Base-by-base conservation (phyloP, 2,888 invertebrate species). In the Anticlea derivata region DNA sequence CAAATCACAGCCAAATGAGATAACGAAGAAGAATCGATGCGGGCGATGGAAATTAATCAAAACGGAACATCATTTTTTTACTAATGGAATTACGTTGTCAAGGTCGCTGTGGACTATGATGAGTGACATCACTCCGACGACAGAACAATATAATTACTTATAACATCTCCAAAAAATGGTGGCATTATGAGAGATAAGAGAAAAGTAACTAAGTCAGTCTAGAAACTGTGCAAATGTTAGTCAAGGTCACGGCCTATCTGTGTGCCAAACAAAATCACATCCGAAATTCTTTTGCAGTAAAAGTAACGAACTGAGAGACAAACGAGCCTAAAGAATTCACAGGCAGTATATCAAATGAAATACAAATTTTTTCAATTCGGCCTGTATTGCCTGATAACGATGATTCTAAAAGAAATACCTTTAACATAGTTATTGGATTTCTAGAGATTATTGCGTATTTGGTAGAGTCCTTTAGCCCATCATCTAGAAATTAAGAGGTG, bases 1-100 rank as follows among this genome's bases (percentile, higher is more conserved):
- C n/a, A n/a, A n/a, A n/a, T n/a, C n/a, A n/a, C 5, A 29, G 46
- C 46, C 34, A 31, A 38, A 37, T 20, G 37, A 33, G 30, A 23
- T 22, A 26, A 12, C 27, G 22, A 30, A 23, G 29, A 37, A 23
- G 7, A 37, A 37, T 45, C 11, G 27, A 26, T 34, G 6, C 26
- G 10, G 1, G 13, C 23, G 7, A 38, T 27, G 17, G 13, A 27
- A 26, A 38, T 26, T 26, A 26, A 26, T 38, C 26, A 44, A 7
- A 34, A 33, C 43, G 23, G 11, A 29, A 8, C 29, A 23, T 12
- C 17, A 17, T 17, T 3, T 2, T 2, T 17, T 29, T 11, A 11
- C 6, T 11, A 6, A 10, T 8, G 27, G 26, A 26, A 29, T 11
- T 20, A 10, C n/a, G n/a, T 22, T 10, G 34, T 34, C 23, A 26